Evolutionary conservation across 92 coral and sea anemone genomes (phyloP).

Genomic region (Paragorgia papillata): DNA sequence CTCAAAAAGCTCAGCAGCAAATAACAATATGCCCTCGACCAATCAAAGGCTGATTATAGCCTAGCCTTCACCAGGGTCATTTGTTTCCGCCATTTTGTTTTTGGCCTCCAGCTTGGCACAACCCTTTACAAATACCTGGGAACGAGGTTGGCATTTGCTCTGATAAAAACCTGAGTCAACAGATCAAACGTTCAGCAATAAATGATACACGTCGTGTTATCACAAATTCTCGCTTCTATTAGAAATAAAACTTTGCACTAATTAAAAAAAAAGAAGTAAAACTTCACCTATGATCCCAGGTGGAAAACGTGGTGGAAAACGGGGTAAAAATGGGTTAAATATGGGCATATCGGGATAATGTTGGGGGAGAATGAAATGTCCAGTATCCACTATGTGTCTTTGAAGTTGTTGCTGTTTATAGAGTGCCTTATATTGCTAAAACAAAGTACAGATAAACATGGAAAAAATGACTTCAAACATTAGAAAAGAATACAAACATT

Average conservation of each 20-base stretch:
- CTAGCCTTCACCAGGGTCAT: too few species aligned
- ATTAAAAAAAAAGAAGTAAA: too few species aligned
- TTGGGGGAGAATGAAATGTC: neutral
- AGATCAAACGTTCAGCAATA: too few species aligned
- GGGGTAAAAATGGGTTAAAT: conserved; percentile 36
- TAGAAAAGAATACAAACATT: neutral
- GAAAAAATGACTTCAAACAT: neutral
- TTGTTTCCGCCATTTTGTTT: too few species aligned
- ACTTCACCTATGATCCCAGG: conserved; percentile 27
- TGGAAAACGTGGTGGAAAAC: conserved; percentile 11
- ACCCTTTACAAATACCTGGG: neutral
- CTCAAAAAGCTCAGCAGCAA: too few species aligned
- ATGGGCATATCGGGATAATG: neutral
- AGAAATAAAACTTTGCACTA: neutral
- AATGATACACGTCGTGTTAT: too few species aligned
- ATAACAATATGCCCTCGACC: too few species aligned
- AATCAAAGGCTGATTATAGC: too few species aligned
- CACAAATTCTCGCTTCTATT: neutral
- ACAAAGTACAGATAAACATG: neutral
- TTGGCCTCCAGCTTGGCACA: too few species aligned
- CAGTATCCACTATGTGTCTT: neutral
- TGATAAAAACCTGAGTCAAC: too few species aligned
- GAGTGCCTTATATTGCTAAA: conserved; percentile 13
- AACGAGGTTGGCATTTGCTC: too few species aligned
- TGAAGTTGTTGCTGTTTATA: conserved; percentile 1